These are phyloP conservation scores for Nothobranchius furzeri DNA, from an alignment of 2,113 vertebrate species.

Conservation along the genomic window DNA sequence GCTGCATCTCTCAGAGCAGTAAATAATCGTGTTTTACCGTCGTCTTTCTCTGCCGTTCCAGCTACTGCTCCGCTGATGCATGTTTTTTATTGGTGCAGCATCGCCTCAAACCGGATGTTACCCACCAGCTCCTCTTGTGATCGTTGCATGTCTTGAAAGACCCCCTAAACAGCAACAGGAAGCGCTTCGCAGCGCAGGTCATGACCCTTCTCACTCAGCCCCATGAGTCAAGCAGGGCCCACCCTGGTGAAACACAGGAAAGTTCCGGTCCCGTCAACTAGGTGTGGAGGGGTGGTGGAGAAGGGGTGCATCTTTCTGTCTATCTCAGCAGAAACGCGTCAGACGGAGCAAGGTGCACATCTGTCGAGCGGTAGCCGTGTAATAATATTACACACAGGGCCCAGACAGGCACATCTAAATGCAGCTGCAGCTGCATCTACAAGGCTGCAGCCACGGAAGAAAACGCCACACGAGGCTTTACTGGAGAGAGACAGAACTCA, in stretches of 20 bases:
- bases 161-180: constrained; percentile 76
- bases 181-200: constrained; percentile 73
- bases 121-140: constrained; percentile 55
- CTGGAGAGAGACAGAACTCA: constrained; percentile 25
- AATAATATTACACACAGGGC: constrained; percentile 72
- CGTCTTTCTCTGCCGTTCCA: constrained; percentile 26
- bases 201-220: constrained; percentile 69
- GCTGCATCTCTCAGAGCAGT: constrained; percentile 38
- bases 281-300: constrained; percentile 69
- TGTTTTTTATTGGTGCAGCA: constrained; percentile 53
- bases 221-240: constrained; percentile 76
- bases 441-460: constrained; percentile 61
- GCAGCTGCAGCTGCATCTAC: constrained; percentile 75
- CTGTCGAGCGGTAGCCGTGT: constrained; percentile 76
- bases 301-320: constrained; percentile 10
- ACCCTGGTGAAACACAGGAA: constrained; percentile 75
- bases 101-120: constrained; percentile 57
- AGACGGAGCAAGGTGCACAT: constrained; percentile 64
- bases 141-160: constrained; percentile 65
- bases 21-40: constrained; percentile 54
- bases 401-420: constrained; percentile 65
- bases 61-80: constrained; percentile 70
- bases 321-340: constrained; percentile 24
- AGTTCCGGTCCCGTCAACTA: constrained; percentile 77
- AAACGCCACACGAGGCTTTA: constrained; percentile 73